phyloP scores from a whole-genome alignment of 2,888 invertebrate species.

The Atherix ibis region DNA sequence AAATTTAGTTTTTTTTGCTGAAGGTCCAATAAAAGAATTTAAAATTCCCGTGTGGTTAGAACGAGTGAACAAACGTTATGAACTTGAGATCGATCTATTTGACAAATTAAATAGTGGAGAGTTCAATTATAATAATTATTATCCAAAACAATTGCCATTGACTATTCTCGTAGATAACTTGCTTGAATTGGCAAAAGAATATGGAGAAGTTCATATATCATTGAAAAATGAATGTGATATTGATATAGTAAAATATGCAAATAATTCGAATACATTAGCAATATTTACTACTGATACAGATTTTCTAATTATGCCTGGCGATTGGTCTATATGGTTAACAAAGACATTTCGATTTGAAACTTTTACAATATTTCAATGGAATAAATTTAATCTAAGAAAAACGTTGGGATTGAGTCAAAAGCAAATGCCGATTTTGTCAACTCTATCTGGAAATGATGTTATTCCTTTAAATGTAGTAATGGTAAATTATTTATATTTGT shows the following conservation, averaged over 20 bases:
- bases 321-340: slow-evolving; percentile 9
- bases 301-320: slow-evolving; percentile 10
- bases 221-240: slow-evolving; percentile 10
- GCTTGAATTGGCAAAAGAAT: slow-evolving; percentile 6
- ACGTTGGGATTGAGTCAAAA: slow-evolving; percentile 6
- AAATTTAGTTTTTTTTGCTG: slow-evolving; percentile 10
- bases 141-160: no score
- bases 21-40: slow-evolving; percentile 9
- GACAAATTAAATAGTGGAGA: slow-evolving; percentile 5
- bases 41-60: slow-evolving; percentile 6
- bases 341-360: slow-evolving; percentile 3
- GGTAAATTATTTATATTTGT: no score
- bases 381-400: slow-evolving; percentile 6
- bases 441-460: slow-evolving; percentile 10
- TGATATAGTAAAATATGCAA: slow-evolving; percentile 9
- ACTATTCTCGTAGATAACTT: slow-evolving; percentile 7
- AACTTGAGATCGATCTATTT: slow-evolving; percentile 3
- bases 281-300: slow-evolving; percentile 9
- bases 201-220: slow-evolving; percentile 9
- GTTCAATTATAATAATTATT: neutral
- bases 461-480: no score
- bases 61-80: slow-evolving; percentile 6
- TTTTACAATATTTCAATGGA: slow-evolving; percentile 4
- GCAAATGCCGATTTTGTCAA: slow-evolving; percentile 11
- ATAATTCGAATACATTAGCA: slow-evolving; percentile 5